Evolutionary conservation across 2,113 vertebrate genomes (phyloP).

Genomic region (Lepisosteus oculatus): DNA sequence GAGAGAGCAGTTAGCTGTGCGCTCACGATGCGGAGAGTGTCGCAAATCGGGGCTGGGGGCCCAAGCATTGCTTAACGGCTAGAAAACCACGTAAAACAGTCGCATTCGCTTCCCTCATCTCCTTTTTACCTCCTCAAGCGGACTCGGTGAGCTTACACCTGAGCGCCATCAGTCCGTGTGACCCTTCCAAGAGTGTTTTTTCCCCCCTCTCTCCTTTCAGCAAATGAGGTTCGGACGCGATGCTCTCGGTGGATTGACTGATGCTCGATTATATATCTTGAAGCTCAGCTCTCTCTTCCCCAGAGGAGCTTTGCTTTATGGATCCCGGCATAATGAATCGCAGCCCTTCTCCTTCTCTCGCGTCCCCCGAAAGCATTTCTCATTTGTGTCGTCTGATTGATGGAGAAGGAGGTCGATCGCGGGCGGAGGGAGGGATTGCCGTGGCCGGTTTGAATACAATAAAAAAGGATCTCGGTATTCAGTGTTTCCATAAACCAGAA

Average conservation of each 20-base stretch:
- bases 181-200: background rate
- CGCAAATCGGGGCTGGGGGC: too few species aligned
- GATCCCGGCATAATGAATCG: conserved; percentile 21
- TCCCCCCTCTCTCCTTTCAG: background rate
- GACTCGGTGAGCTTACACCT: background rate
- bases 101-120: too few species aligned
- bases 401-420: conserved; percentile 20
- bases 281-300: background rate
- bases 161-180: background rate
- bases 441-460: conserved; percentile 32
- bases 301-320: background rate
- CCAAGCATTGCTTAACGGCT: too few species aligned
- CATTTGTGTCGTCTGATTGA: conserved; percentile 6
- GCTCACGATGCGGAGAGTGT: too few species aligned
- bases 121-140: too few species aligned
- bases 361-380: conserved; percentile 20
- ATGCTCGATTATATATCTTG: background rate
- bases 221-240: background rate
- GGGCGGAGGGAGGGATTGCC: conserved; percentile 31
- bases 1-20: too few species aligned
- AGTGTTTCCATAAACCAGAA: conserved; percentile 26
- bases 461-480: conserved; percentile 19
- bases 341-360: conserved; percentile 16
- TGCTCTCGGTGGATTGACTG: conserved; percentile 5
- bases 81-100: background rate